Base-by-base conservation (phyloP, 2,113 vertebrate species). In the Ochotona princeps region DNA sequence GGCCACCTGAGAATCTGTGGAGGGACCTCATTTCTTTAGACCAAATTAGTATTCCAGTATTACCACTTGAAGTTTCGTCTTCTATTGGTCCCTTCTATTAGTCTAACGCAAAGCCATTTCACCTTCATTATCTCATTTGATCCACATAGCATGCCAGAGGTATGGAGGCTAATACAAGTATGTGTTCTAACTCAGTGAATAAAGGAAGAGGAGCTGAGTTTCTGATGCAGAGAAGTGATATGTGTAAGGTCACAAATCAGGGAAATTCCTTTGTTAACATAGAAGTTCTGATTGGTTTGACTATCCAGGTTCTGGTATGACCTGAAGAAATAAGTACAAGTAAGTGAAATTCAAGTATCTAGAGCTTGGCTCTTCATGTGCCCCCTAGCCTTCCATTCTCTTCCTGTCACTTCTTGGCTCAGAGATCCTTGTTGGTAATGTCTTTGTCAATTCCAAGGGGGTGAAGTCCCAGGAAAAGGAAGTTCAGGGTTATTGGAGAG, bases 251-350 rank as follows among this genome's bases (percentile, higher is more conserved):
- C 54, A 93, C 70, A 87, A 47, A 38, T 86, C 67, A 83, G 75
- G 61, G 47, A 96, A 88, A 82, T 90, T 63, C 47, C 38, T 92
- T 88, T 94, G 44, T 92, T 70, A 75, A 63, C 78, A 7, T 83
- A 69, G 80, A 75, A 92, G 75, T 94, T 92, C 57, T 83, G 69
- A 81, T 83, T 88, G 32, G 18, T 14, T 81, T 87, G 70, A 44
- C 70, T 73, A 21, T 95, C 86, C 83, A 76, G 83, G 89, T 92
- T 60, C 61, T 96, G 83, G 65, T 89, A 92, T 95, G 65, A 83
- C 83, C 74, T 92, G 51, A 79, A 80, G 66, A 25, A 75, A 38
- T 83, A 70, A 4, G 38, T 65, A 63, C 11, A 74, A n/a, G 49
- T 78, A 90, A 94, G 80, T 61, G 47, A 92, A 38, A 79, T 66